Evolutionary conservation across 2,113 vertebrate species (phyloP), one percentile per base, ranked within the genome.

Genomic region (Rhodinocichla rosea): DNA sequence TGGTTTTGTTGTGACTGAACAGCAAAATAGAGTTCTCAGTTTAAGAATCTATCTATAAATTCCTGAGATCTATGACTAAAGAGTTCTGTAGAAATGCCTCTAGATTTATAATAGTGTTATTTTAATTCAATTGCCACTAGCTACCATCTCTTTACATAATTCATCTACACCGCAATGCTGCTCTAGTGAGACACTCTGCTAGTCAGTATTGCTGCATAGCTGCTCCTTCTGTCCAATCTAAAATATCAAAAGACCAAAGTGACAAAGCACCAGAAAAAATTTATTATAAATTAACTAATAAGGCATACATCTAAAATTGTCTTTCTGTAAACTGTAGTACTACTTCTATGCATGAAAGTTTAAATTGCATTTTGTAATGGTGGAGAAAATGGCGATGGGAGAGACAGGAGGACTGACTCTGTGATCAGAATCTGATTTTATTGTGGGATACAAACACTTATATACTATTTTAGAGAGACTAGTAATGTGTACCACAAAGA

Each of bases 51-150:
- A 10, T 28, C 52, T 57, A 74, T 81, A 89, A 89, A 69, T 81
- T 94, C 30, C 55, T 59, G 64, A 88, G 30, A 82, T 69, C 52
- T 81, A 26, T n/a, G 52, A 24, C 26, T 56, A 92, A 78, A 79
- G 35, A 85, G 19, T 40, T 85, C 42, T 65, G 42, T 49, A 59
- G 50, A 89, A 96, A 89, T 75, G 35, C 13, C 33, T 83, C 39
- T 63, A 40, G 30, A 84, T 95, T 75, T 92, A 79, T 92, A 84
- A 64, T 11, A 12, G 40, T 40, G 49, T 89, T 78, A 81, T 94
- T 94, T 94, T 93, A 75, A 93, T 93, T 91, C 73, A 71, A 71
- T n/a, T 96, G 52, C 62, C 60, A 84, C 81, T 92, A 87, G 60
- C 60, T 60, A 76, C 80, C 74, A 89, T 83, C 89, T 95, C 77